Evolutionary conservation across 2,797 vertebrate species (phyloP), one percentile per base, ranked within the genome.

Genomic region (Pseudochaenichthys georgianus): DNA sequence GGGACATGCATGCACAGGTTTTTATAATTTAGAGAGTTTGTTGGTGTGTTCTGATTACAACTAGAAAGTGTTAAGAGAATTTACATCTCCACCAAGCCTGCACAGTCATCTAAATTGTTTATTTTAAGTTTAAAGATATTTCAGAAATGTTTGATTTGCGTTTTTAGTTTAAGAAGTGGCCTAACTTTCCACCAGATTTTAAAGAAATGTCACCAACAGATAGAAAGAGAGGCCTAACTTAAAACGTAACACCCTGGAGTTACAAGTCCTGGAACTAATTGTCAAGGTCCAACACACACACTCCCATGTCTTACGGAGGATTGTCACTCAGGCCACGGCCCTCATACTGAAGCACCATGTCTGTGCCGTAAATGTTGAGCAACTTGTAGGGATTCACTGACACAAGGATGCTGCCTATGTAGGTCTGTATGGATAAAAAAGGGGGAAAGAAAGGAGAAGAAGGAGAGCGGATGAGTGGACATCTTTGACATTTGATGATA

Each of bases 331-430:
- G 90, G n/a, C 96, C 95, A 62, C 92, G 96, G 17, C 98, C 96
- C 3, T 95, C 96, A 0, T 99, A 98, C 89, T 96, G 96, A 72
- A 95, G 94, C 84, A 99, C 98, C 84, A 96, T 91, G 84, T 99
- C 97, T 0, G 95, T 98, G 63, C 98, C 98, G 0, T 99, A 99
- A 85, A 98, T 96, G 85, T 97, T 95, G 62, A 95, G 95, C 95
- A 99, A 91, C 86, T 92, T 96, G 86, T 99, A 99, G 0, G 98
- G 98, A 81, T 99, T 99, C 86, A 99, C 85, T 0, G 98, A 97
- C 65, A 99, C 90, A 31, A 99, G 94, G 93, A 99, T 99, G 90
- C 96, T 98, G 84, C 98, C 98, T 0, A 99, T 98, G 83, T 99
- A 99, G 0, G 97, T 99, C 98, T 99, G 74, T 64, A 34, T 62